These are phyloP conservation scores for Stictocephala bisonia DNA, from an alignment of 2,888 invertebrate genomes.

Conservation along the genomic window DNA sequence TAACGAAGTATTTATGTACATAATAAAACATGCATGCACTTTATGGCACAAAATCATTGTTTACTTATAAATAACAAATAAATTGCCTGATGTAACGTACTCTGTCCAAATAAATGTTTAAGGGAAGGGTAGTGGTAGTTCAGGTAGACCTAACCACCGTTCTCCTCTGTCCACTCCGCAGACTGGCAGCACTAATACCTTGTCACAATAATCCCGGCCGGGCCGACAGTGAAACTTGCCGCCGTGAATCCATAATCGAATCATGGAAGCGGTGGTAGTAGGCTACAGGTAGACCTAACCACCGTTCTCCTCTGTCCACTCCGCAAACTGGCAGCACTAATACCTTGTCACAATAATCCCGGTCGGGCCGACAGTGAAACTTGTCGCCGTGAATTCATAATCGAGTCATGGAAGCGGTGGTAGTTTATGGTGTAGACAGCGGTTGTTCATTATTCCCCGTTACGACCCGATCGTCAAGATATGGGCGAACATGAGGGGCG, in stretches of 20 bases:
- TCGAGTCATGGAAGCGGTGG: background rate
- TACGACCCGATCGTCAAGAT: constrained; percentile 6
- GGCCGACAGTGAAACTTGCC: background rate
- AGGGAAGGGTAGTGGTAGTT: too few relatives aligned
- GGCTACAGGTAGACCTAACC: too few relatives aligned
- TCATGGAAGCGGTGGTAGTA: background rate
- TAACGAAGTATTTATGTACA: too few relatives aligned
- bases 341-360: background rate
- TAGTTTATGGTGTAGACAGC: background rate
- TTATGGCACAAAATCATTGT: too few relatives aligned
- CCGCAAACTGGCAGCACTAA: background rate
- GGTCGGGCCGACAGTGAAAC: background rate
- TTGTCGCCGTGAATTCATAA: constrained; percentile 1
- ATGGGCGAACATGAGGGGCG: too few relatives aligned
- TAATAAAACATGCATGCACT: too few relatives aligned
- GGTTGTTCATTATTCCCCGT: background rate
- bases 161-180: background rate
- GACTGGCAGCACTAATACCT: background rate
- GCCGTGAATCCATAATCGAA: background rate
- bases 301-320: background rate
- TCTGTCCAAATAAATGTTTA: too few relatives aligned
- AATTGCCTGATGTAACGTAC: too few relatives aligned
- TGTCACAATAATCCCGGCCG: background rate
- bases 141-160: too few relatives aligned
- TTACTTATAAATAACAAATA: too few relatives aligned